Conservation (phyloP, 2,797 vertebrate species). For the Parauchenoglanis ngamensis region DNA sequence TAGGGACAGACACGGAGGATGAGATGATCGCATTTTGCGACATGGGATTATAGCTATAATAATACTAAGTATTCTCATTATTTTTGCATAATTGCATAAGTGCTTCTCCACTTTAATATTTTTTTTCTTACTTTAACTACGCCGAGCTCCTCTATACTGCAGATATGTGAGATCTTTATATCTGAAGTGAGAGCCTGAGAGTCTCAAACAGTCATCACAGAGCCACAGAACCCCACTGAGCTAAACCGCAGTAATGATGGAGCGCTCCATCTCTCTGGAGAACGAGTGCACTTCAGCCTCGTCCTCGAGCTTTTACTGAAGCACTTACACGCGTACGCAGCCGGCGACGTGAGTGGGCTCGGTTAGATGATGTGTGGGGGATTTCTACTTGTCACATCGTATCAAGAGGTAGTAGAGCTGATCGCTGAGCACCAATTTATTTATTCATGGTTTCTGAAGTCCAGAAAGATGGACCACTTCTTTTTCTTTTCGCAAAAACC, state of each 20-base stretch:
- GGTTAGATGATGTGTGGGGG: slow-evolving; percentile 24
- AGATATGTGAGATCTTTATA: neutral
- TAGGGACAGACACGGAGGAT: neutral
- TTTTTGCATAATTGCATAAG: neutral
- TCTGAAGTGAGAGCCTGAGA: slow-evolving; percentile 14
- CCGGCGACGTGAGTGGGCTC: slow-evolving; percentile 14
- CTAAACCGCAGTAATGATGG: slow-evolving; percentile 45
- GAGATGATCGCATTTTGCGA: neutral
- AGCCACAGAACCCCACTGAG: slow-evolving; percentile 23
- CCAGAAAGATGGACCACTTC: slow-evolving; percentile 33
- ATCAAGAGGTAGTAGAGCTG: slow-evolving; percentile 42
- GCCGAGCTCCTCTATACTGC: neutral
- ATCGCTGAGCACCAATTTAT: slow-evolving; percentile 34
- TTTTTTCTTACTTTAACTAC: neutral
- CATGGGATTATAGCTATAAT: neutral
- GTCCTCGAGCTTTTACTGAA: slow-evolving; percentile 47
- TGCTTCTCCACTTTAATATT: neutral
- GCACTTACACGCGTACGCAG: slow-evolving; percentile 35
- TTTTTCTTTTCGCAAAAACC: neutral
- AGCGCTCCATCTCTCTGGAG: slow-evolving; percentile 40
- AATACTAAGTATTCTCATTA: neutral
- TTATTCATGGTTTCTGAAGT: slow-evolving; percentile 52
- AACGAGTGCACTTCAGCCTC: slow-evolving; percentile 38
- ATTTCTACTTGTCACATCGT: slow-evolving; percentile 49
- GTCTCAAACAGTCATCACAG: slow-evolving; percentile 21